These are phyloP conservation scores for Helleia helle DNA, from an alignment of 2,888 invertebrate species.

Conservation along the genomic window DNA sequence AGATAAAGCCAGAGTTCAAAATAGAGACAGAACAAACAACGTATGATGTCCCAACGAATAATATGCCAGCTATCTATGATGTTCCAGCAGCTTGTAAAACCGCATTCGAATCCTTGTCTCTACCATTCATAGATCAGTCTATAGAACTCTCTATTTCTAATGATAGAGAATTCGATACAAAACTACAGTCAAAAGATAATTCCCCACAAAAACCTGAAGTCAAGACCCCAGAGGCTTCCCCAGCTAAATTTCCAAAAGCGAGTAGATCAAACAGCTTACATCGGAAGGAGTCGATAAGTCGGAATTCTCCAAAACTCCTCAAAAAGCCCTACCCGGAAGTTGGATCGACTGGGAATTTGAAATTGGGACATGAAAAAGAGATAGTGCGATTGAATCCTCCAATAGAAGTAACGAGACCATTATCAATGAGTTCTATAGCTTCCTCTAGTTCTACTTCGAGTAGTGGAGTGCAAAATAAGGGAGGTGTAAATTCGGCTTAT, in stretches of 20 bases:
- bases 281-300: slow-evolving; percentile 48
- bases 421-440: slow-evolving; percentile 85
- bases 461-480: slow-evolving; percentile 76
- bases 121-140: slow-evolving; percentile 65
- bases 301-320: slow-evolving; percentile 37
- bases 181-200: slow-evolving; percentile 54
- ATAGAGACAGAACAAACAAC: slow-evolving; percentile 44
- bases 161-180: slow-evolving; percentile 67
- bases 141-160: slow-evolving; percentile 63
- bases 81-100: slow-evolving; percentile 56
- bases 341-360: slow-evolving; percentile 61
- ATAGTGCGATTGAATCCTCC: slow-evolving; percentile 66
- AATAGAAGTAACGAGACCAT: slow-evolving; percentile 76
- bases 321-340: slow-evolving; percentile 53
- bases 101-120: slow-evolving; percentile 57
- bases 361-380: slow-evolving; percentile 51
- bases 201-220: slow-evolving; percentile 45
- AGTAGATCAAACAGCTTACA: slow-evolving; percentile 53
- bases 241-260: slow-evolving; percentile 41
- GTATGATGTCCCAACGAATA: slow-evolving; percentile 64
- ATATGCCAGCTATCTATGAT: slow-evolving; percentile 60
- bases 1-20: slow-evolving; percentile 49
- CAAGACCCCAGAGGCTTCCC: slow-evolving; percentile 39
- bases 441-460: slow-evolving; percentile 80
- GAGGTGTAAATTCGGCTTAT: slow-evolving; percentile 82